A percentile compares a stretch with the other conserved stretches of the same genome.
Conservation (phyloP, 2,113 vertebrate genomes). For the Periophthalmus modestus region DNA sequence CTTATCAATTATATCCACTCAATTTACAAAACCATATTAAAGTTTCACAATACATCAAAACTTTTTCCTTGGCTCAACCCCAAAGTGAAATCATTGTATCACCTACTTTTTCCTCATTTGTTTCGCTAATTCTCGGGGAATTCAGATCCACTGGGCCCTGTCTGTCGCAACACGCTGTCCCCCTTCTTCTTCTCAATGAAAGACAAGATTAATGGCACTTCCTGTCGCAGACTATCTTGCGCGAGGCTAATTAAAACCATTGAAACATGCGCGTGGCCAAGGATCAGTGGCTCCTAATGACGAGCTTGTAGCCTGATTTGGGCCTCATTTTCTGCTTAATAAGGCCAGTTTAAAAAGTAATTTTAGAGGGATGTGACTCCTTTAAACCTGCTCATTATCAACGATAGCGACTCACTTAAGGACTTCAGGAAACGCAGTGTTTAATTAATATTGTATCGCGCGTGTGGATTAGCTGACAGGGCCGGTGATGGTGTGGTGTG, state of each 20-base stretch:
- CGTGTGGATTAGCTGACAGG: constrained; percentile 86
- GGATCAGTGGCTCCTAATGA: constrained; percentile 94
- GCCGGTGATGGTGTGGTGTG: constrained; percentile 51
- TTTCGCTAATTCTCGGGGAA: constrained; percentile 42
- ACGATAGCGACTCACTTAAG: constrained; percentile 85
- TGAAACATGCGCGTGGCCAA: constrained; percentile 85
- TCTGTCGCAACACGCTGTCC: constrained; percentile 50
- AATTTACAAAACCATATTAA: neutral
- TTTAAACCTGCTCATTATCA: constrained; percentile 91
- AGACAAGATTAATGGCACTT: constrained; percentile 93
- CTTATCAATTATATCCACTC: too few species aligned
- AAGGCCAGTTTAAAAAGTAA: constrained; percentile 91
- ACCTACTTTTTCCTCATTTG: constrained; percentile 28
- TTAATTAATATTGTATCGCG: constrained; percentile 87
- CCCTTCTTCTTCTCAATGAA: constrained; percentile 72
- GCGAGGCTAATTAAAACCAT: constrained; percentile 90
- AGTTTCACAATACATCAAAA: neutral
- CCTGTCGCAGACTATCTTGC: constrained; percentile 82
- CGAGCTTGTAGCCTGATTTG: constrained; percentile 90
- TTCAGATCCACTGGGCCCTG: constrained; percentile 49
- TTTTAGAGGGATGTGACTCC: constrained; percentile 87
- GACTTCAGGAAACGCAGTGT: constrained; percentile 85
- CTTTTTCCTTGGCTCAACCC: neutral
- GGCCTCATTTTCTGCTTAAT: constrained; percentile 95
- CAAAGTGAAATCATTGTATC: constrained; percentile 20